phyloP scores from a whole-genome alignment of 2,113 vertebrate genomes.

The Zosterops borbonicus region DNA sequence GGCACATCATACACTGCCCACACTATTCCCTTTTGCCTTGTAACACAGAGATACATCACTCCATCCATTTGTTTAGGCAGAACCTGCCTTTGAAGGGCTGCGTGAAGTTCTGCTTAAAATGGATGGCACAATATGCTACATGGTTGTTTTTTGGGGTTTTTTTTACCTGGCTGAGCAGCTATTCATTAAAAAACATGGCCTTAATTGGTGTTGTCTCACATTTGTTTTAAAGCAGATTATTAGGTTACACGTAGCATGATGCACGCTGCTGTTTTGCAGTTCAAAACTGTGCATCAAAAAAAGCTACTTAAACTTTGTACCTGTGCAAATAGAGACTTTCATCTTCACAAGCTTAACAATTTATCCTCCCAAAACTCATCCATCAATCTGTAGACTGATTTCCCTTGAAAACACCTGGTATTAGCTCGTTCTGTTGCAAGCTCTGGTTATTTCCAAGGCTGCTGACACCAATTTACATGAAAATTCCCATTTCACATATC shows the following conservation, averaged over 20 bases:
- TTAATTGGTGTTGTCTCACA: conserved; percentile 28
- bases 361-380: conserved; percentile 34
- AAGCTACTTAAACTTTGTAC: conserved; percentile 32
- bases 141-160: not conserved
- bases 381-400: conserved; percentile 36
- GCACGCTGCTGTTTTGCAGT: not conserved
- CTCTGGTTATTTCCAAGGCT: conserved; percentile 35
- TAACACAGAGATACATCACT: not conserved
- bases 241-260: not conserved
- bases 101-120: conserved; percentile 31
- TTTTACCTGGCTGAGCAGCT: conserved; percentile 26
- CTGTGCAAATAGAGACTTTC: conserved; percentile 52
- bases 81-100: not conserved
- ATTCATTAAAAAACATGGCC: conserved; percentile 25
- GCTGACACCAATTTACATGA: conserved; percentile 42
- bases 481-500: conserved; percentile 7
- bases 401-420: conserved; percentile 13
- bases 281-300: not conserved
- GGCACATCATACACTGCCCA: not conserved
- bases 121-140: conserved; percentile 6
- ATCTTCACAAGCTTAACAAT: conserved; percentile 29
- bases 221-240: conserved; percentile 38
- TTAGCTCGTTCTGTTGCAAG: not conserved
- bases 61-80: not conserved
- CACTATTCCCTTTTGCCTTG: not conserved